phyloP scores from a whole-genome alignment of 2,113 vertebrate species.

The Sardina pilchardus region DNA sequence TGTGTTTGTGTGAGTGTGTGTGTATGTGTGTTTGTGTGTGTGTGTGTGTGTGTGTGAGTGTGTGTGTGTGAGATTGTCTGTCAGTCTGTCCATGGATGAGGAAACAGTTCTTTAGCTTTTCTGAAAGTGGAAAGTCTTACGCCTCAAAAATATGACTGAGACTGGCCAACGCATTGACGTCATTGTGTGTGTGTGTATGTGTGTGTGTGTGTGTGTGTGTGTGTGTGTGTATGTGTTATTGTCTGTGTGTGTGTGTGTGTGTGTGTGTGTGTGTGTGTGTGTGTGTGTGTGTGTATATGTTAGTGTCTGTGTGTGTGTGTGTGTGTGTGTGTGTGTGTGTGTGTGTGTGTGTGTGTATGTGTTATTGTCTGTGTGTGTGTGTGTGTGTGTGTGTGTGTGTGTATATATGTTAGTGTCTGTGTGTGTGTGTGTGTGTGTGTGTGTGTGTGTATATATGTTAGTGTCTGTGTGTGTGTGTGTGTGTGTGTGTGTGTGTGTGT shows the following conservation, averaged over 20 bases:
- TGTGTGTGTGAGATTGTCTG: not conserved
- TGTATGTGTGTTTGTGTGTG: constrained; percentile 27
- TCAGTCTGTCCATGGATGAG: not conserved
- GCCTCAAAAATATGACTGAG: no score
- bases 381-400: constrained; percentile 29
- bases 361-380: constrained; percentile 9
- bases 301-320: constrained; percentile 32
- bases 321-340: constrained; percentile 22
- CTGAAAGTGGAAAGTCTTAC: no score
- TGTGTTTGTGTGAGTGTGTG: constrained; percentile 45
- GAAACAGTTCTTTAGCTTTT: no score
- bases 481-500: constrained; percentile 24
- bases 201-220: constrained; percentile 20
- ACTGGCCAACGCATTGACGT: no score
- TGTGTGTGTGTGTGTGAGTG: not conserved
- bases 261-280: constrained; percentile 16
- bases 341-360: not conserved
- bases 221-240: no score
- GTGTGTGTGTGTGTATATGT: not conserved
- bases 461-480: constrained; percentile 41
- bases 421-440: not conserved
- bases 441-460: not conserved
- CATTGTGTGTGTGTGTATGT: not conserved
- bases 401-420: no score
- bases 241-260: constrained; percentile 40